Base-by-base conservation (phyloP, 37 sponge, comb jelly and placozoan species). In the Ianthella basta region DNA sequence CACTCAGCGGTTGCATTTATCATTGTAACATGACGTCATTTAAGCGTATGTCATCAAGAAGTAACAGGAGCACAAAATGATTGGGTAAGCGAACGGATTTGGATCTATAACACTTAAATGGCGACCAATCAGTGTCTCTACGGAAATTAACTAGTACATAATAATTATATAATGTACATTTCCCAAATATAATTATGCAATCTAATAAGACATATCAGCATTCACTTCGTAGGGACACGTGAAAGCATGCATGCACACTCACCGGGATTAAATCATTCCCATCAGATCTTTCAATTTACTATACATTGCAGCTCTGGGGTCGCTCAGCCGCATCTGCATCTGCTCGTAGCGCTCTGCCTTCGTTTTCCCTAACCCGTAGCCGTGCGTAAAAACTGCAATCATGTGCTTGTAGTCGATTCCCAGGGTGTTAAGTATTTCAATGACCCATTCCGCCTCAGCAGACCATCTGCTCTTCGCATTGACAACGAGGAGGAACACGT, bases 171-270 rank as follows among this genome's bases (percentile, higher is more conserved):
- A n/a, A n/a, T n/a, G n/a, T n/a, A n/a, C n/a, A n/a, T n/a, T n/a
- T n/a, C n/a, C n/a, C n/a, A n/a, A n/a, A n/a, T n/a, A n/a, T n/a
- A n/a, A n/a, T n/a, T n/a, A n/a, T n/a, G n/a, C n/a, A n/a, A n/a
- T n/a, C n/a, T n/a, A n/a, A n/a, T n/a, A n/a, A n/a, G n/a, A n/a
- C n/a, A n/a, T n/a, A n/a, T n/a, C n/a, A n/a, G n/a, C n/a, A n/a
- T n/a, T n/a, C n/a, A n/a, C n/a, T n/a, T 35, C 77, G 33, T 38
- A 74, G 38, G 32, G n/a, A 41, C 77, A 74, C 77, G 33, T 38
- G 33, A 34, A 74, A 34, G n/a, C n/a, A n/a, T n/a, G 33, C 77
- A 74, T 38, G 33, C 77, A 74, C 77, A 74, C 77, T 35, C 77
- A 74, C 77, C 54, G 20, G 33, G 21, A 30, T 23, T 74, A 12